Conservation (phyloP, 1,140 invertebrate species). For the Zaprionus tsacasi region DNA sequence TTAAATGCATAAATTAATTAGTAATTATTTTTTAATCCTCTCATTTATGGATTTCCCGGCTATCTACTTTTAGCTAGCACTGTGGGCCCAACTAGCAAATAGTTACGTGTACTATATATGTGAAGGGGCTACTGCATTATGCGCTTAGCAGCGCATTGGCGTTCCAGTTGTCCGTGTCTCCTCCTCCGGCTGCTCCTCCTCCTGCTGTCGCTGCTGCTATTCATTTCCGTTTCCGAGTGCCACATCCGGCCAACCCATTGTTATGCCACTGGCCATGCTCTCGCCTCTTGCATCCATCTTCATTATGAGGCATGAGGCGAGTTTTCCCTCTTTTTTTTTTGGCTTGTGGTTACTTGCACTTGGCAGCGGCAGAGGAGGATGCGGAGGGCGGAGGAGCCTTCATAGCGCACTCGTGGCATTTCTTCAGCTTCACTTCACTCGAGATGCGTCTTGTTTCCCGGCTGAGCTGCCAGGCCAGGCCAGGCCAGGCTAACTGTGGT, state of each 20-base stretch:
- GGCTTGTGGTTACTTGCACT: slow-evolving; percentile 59
- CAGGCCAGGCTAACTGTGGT: slow-evolving; percentile 11
- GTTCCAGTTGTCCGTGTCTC: slow-evolving; percentile 50
- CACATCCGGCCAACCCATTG: slow-evolving; percentile 63
- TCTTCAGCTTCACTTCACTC: slow-evolving; percentile 71
- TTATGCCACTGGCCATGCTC: slow-evolving; percentile 49
- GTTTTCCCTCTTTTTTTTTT: neutral
- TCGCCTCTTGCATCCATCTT: slow-evolving; percentile 52
- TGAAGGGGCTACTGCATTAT: neutral
- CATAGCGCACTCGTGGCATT: slow-evolving; percentile 57
- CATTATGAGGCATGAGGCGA: slow-evolving; percentile 42
- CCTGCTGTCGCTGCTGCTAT: slow-evolving; percentile 43
- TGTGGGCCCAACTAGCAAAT: slow-evolving; percentile 19
- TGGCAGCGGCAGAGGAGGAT: slow-evolving; percentile 33
- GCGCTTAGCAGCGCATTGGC: slow-evolving; percentile 15
- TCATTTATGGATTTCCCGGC: neutral
- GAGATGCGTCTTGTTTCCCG: slow-evolving; percentile 48
- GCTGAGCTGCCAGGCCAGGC: neutral
- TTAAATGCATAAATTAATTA: neutral
- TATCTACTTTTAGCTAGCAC: neutral
- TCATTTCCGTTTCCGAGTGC: slow-evolving; percentile 75
- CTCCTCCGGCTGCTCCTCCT: slow-evolving; percentile 41
- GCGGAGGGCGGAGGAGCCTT: slow-evolving; percentile 22
- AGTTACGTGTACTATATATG: slow-evolving; percentile 1
- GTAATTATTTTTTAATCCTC: neutral